Evolutionary conservation across 92 coral and sea anemone genomes (phyloP).

Genomic region (Paramuricea clavata): DNA sequence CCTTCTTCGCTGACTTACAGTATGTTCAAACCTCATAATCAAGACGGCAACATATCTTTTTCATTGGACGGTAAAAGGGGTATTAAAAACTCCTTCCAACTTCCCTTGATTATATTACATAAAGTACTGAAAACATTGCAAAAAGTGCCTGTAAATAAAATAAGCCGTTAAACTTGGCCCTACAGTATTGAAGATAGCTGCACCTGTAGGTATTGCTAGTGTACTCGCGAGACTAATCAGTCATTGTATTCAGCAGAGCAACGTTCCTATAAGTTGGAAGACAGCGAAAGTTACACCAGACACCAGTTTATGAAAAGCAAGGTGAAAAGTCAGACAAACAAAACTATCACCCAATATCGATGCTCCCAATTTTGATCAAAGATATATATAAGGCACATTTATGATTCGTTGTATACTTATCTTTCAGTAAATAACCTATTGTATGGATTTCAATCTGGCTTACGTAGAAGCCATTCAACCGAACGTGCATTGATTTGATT

Average conservation of each 20-base stretch:
- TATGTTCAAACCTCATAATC: not conserved
- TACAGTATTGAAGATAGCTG: slow-evolving; percentile 43
- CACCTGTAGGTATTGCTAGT: slow-evolving; percentile 9
- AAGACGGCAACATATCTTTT: not conserved
- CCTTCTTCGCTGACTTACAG: slow-evolving; percentile 2
- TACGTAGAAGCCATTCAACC: slow-evolving; percentile 34
- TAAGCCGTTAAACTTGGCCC: slow-evolving; percentile 33
- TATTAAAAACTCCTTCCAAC: slow-evolving; percentile 24
- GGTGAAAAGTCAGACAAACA: not conserved
- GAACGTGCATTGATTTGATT: slow-evolving; percentile 17
- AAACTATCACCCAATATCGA: slow-evolving; percentile 17
- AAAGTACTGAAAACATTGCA: slow-evolving; percentile 24
- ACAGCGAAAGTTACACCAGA: slow-evolving; percentile 27
- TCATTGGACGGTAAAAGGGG: not conserved
- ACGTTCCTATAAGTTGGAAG: slow-evolving; percentile 27
- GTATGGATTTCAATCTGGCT: slow-evolving; percentile 53
- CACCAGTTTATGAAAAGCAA: too few species aligned
- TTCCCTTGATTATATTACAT: slow-evolving; percentile 32
- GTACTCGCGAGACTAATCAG: slow-evolving; percentile 24
- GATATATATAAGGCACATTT: slow-evolving; percentile 13
- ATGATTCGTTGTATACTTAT: slow-evolving; percentile 28
- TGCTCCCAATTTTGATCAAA: slow-evolving; percentile 26
- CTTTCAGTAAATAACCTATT: slow-evolving; percentile 18
- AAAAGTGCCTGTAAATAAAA: slow-evolving; percentile 41
- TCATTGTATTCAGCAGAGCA: slow-evolving; percentile 30